Evolutionary conservation across 1,140 invertebrate genomes (phyloP).

Genomic region (Colletes latitarsis): DNA sequence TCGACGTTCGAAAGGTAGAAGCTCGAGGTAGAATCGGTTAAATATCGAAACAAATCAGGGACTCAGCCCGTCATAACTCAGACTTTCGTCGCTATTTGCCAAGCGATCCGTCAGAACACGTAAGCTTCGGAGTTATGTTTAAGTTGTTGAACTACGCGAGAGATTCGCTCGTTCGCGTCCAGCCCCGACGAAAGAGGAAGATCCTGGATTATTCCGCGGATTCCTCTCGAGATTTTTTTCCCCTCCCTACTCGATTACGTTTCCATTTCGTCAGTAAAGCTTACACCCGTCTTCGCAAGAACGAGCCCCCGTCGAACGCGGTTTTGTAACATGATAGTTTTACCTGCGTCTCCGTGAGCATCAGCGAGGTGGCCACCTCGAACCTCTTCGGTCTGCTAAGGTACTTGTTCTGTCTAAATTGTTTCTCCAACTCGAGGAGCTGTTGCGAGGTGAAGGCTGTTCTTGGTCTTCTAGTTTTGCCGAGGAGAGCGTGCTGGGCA

Average conservation of each 20-base stretch:
- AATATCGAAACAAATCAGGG: conserved; percentile 81
- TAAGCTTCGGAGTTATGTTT: conserved; percentile 80
- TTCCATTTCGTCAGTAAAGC: not conserved
- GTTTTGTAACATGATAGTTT: conserved; percentile 49
- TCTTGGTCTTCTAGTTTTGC: conserved; percentile 96
- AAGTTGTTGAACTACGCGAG: conserved; percentile 78
- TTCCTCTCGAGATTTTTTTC: conserved; percentile 67
- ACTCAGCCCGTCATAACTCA: conserved; percentile 79
- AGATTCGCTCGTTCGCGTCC: conserved; percentile 47
- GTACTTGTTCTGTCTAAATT: conserved; percentile 99
- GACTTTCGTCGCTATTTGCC: conserved; percentile 78
- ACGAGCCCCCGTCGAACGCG: not conserved
- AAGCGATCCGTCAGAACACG: conserved; percentile 77
- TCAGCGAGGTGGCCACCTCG: conserved; percentile 98
- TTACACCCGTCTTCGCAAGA: not conserved
- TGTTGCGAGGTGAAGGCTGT: conserved; percentile 99
- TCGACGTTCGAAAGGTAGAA: conserved; percentile 44
- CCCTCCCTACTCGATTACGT: not conserved
- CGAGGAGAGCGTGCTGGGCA: conserved; percentile 90
- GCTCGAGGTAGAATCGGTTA: conserved; percentile 74
- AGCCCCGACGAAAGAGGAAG: conserved; percentile 17
- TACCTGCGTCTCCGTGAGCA: conserved; percentile 99
- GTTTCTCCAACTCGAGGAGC: conserved; percentile 97
- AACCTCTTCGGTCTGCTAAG: conserved; percentile 98
- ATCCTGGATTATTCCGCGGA: conserved; percentile 72